These are phyloP conservation scores for Montipora capitata DNA, from an alignment of 92 coral and sea anemone genomes.

Conservation along the genomic window DNA sequence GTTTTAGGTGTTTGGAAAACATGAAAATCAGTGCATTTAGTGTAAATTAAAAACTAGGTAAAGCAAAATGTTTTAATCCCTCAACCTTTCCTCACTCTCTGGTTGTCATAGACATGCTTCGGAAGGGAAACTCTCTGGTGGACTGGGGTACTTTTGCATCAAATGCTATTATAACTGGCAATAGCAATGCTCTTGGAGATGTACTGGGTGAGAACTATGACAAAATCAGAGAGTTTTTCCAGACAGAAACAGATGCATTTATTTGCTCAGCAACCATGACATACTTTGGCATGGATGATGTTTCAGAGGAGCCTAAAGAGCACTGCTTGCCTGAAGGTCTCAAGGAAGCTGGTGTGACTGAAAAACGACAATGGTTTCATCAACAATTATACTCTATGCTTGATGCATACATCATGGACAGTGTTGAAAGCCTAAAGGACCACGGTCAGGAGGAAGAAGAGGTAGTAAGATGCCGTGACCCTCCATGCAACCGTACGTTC, in stretches of 20 bases:
- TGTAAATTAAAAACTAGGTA: too few relatives aligned
- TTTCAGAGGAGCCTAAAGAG: neutral
- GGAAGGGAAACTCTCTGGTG: conserved; percentile 48
- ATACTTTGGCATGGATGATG: conserved; percentile 31
- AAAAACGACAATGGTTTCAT: conserved; percentile 9
- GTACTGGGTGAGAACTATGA: conserved; percentile 28
- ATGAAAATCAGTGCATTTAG: too few relatives aligned
- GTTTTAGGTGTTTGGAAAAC: too few relatives aligned
- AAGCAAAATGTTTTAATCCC: too few relatives aligned
- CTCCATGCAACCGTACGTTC: neutral
- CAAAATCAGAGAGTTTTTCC: conserved; percentile 27
- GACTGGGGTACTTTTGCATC: conserved; percentile 41
- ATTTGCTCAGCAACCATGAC: conserved; percentile 49
- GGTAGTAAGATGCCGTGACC: too few relatives aligned
- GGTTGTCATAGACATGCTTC: conserved; percentile 39
- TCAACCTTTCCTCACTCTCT: neutral
- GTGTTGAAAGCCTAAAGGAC: neutral
- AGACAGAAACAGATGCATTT: conserved; percentile 57
- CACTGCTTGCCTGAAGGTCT: conserved; percentile 7
- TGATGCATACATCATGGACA: neutral
- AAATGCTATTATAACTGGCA: neutral
- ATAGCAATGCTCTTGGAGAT: conserved; percentile 22
- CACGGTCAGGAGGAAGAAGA: too few relatives aligned
- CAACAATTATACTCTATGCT: neutral
- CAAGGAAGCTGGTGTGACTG: conserved; percentile 1